Evolutionary conservation across 2,797 vertebrate species (phyloP), one percentile per base, ranked within the genome.

Genomic region (Coregonus sp.): DNA sequence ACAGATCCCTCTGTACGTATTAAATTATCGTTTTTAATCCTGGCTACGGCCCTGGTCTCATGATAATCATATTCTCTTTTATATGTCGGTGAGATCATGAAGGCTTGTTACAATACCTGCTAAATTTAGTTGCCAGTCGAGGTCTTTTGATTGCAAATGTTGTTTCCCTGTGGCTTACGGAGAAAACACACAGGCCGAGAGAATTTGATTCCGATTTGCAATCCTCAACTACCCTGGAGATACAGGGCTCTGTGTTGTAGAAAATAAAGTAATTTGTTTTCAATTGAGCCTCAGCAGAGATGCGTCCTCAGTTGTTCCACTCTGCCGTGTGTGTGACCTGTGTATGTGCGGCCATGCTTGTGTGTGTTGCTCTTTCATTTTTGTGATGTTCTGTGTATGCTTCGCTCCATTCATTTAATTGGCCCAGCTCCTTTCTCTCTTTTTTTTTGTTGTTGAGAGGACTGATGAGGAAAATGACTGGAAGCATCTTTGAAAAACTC

Each of bases 211-310:
- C 51, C 80, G 61, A 68, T 80, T 82, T 84, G 51, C 78, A 76
- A 78, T 70, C 75, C 74, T 81, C 77, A 77, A 82, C 81, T 78
- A 84, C 70, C 77, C 81, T 68, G 80, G 76, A 86, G 81, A 87
- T 85, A 75, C 31, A 74, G 35, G 61, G 40, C 76, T 85, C 67
- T 85, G 56, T 85, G 56, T 88, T 71, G 75, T 86, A 73, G 81
- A 80, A 78, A 87, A 90, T 88, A 85, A 78, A 84, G 78, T 85
- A 3, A 87, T 91, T 88, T 90, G 80, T 86, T 88, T 85, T 86
- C 84, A 87, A 82, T 80, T 68, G 77, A 83, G 88, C 75, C 83
- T 87, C 86, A 78, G 85, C 82, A 78, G 80, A 78, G 80, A 73
- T 0, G 52, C 79, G 76, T 90, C 79, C 78, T 90, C 78, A 87